Percentiles rank a stretch among this genome's conserved stretches.
These are phyloP conservation scores for Folsomia candida DNA, from an alignment of 2,888 invertebrate genomes.

Conservation along the genomic window DNA sequence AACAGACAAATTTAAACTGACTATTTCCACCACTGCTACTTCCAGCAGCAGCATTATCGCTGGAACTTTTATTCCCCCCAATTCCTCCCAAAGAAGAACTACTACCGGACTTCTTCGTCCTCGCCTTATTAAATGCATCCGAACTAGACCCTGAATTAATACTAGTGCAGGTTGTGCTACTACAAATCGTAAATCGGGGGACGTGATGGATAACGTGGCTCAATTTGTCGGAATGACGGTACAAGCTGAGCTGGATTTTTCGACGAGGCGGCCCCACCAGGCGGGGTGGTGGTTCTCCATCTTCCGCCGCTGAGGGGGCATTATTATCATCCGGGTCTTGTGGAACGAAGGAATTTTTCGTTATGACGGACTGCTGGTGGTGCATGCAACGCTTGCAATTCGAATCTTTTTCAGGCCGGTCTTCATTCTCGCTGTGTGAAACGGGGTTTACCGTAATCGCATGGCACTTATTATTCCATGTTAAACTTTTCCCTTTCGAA, in stretches of 20 bases:
- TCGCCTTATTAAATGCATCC: slow-evolving; percentile 1
- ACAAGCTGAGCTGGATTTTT: not conserved
- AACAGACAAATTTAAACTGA: slow-evolving; percentile 49
- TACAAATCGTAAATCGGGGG: slow-evolving; percentile 15
- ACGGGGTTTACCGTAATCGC: not conserved
- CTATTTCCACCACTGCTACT: slow-evolving; percentile 28
- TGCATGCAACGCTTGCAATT: slow-evolving; percentile 17
- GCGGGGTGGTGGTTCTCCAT: not conserved
- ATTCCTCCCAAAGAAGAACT: slow-evolving; percentile 12
- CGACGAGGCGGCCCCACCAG: not conserved
- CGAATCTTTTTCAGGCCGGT: not conserved
- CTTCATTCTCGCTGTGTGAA: not conserved
- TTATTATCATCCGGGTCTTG: not conserved
- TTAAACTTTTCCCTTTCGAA: slow-evolving; percentile 35
- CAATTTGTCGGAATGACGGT: not conserved
- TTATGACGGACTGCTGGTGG: not conserved
- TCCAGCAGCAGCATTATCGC: slow-evolving; percentile 27
- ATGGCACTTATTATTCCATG: slow-evolving; percentile 24
- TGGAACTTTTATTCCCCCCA: slow-evolving; percentile 16
- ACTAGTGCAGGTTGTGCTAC: slow-evolving; percentile 9
- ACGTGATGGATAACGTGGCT: slow-evolving; percentile 12
- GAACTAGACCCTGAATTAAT: not conserved
- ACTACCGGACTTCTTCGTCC: not conserved
- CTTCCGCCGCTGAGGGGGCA: not conserved
- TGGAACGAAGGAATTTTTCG: not conserved